Percentiles rank a stretch among this genome's conserved stretches.
These are phyloP conservation scores for Spicauda simplicius DNA, from an alignment of 2,888 invertebrate genomes.

Conservation along the genomic window DNA sequence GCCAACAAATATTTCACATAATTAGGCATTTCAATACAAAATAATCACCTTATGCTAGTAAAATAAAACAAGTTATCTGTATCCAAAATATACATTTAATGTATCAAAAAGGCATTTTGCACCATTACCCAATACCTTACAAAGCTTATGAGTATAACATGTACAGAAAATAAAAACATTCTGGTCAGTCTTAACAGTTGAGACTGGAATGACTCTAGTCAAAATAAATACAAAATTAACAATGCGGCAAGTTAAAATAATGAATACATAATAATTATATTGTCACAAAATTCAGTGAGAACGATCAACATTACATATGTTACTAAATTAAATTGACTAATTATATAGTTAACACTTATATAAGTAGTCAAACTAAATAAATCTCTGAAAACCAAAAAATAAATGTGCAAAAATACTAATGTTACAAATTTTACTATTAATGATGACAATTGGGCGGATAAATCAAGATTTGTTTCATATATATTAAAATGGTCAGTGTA, in stretches of 20 bases:
- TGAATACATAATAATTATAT: background rate
- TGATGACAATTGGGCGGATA: no score
- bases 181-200: conserved; percentile 44
- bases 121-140: conserved; percentile 46
- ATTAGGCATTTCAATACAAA: no score
- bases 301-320: background rate
- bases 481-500: no score
- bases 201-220: conserved; percentile 44
- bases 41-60: background rate
- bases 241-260: conserved; percentile 36
- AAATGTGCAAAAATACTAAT: no score
- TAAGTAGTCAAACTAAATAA: background rate
- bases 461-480: no score
- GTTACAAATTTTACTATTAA: no score
- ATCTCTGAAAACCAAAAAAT: no score
- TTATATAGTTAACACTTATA: no score
- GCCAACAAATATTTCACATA: no score
- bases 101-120: conserved; percentile 43
- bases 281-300: background rate
- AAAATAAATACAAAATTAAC: conserved; percentile 27
- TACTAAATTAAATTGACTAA: no score
- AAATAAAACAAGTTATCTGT: conserved; percentile 35
- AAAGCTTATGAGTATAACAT: conserved; percentile 38
- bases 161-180: conserved; percentile 39
- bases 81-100: conserved; percentile 45